A percentile compares a stretch with the other conserved stretches of the same genome.
These are phyloP conservation scores for Oscheius sp. DNA, from an alignment of 1,140 invertebrate species.

Conservation along the genomic window DNA sequence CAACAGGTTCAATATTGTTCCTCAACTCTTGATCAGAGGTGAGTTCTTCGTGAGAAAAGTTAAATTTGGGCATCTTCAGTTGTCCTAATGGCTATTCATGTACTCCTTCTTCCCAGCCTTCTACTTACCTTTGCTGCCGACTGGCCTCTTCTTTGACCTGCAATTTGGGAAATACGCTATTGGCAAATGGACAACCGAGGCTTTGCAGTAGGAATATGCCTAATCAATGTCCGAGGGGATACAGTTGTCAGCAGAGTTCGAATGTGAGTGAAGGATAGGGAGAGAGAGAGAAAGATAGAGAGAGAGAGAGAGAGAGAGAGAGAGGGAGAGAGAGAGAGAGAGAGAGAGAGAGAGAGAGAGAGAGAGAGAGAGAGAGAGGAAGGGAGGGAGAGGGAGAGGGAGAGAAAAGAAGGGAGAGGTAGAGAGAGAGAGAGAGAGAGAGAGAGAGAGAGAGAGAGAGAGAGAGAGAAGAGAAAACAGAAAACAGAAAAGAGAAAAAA, in stretches of 20 bases:
- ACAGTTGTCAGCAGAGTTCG: slow-evolving; percentile 37
- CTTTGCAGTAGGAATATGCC: slow-evolving; percentile 26
- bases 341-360: too few species aligned
- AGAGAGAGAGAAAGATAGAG: too few species aligned
- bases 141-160: slow-evolving; percentile 42
- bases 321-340: too few species aligned
- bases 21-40: neutral
- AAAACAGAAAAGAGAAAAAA: too few species aligned
- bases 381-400: too few species aligned
- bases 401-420: too few species aligned
- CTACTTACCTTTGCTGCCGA: slow-evolving; percentile 50
- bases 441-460: too few species aligned
- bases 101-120: slow-evolving; percentile 26
- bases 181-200: slow-evolving; percentile 46
- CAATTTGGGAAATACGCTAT: slow-evolving; percentile 32
- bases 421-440: too few species aligned
- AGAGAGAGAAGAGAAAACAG: too few species aligned
- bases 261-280: slow-evolving; percentile 22
- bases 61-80: neutral
- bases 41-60: neutral
- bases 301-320: too few species aligned
- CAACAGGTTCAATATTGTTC: slow-evolving; percentile 13
- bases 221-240: slow-evolving; percentile 45
- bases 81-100: slow-evolving; percentile 34
- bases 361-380: too few species aligned